Conservation (phyloP, 2,797 vertebrate genomes). For the Xenentodon cancila region DNA sequence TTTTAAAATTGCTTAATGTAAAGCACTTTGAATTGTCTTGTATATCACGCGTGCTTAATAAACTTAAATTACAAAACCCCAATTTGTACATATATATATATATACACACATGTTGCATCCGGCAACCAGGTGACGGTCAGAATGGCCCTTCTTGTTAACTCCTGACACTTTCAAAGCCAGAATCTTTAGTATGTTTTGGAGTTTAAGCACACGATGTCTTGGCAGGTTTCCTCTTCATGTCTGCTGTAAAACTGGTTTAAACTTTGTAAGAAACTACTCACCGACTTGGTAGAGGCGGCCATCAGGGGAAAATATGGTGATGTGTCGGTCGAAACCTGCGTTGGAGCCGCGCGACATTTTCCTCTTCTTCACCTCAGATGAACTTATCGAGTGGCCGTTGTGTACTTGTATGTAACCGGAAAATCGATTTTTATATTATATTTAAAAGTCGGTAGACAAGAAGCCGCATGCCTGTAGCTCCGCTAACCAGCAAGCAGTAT, state of each 20-base stretch:
- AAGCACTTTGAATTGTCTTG: no score
- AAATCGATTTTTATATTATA: not conserved
- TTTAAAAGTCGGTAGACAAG: not conserved
- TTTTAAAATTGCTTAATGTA: no score
- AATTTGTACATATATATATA: no score
- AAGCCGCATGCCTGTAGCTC: slow-evolving; percentile 10
- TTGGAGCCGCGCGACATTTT: slow-evolving; percentile 84
- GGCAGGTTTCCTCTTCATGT: no score
- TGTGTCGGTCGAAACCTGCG: slow-evolving; percentile 86
- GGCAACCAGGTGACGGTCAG: no score
- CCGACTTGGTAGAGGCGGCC: slow-evolving; percentile 87
- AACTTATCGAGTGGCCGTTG: slow-evolving; percentile 4
- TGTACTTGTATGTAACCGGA: not conserved
- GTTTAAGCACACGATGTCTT: no score
- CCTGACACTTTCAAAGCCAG: no score
- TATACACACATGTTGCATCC: no score
- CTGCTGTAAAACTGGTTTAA: not conserved
- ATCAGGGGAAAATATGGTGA: slow-evolving; percentile 87
- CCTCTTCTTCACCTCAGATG: slow-evolving; percentile 33
- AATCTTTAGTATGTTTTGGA: no score
- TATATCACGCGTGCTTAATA: no score
- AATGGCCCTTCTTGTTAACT: no score
- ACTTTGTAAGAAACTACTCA: slow-evolving; percentile 47
- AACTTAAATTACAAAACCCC: no score
- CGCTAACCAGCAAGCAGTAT: not conserved